phyloP scores from a whole-genome alignment of 2,113 vertebrate genomes.

The Gorsachius goisagi region DNA sequence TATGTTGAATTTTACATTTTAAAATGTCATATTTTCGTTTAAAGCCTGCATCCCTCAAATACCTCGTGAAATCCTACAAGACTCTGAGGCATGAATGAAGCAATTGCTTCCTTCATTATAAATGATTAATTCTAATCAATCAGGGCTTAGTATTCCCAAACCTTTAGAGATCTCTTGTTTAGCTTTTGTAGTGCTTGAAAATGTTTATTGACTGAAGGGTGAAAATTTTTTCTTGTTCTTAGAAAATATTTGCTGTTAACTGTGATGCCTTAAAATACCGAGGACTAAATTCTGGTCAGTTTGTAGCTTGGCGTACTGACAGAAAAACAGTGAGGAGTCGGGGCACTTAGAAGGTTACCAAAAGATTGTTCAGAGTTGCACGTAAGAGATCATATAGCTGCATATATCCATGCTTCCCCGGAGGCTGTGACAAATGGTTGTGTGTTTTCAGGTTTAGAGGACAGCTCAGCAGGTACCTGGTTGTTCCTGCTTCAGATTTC shows the following conservation, averaged over 20 bases:
- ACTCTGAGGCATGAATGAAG: neutral
- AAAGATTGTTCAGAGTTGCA: neutral
- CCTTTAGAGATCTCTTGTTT: neutral
- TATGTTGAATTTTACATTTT: neutral
- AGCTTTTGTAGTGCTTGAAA: neutral
- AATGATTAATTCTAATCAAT: slow-evolving; percentile 7
- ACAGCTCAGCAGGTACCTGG: neutral
- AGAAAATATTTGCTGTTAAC: neutral
- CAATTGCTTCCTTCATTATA: neutral
- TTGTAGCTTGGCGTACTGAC: neutral
- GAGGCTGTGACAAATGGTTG: neutral
- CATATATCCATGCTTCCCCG: neutral
- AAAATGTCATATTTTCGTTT: neutral
- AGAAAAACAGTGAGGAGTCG: neutral
- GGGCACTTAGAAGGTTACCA: neutral
- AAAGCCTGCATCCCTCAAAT: neutral
- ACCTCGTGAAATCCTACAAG: neutral
- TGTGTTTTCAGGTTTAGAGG: neutral
- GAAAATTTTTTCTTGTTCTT: neutral
- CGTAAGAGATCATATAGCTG: neutral
- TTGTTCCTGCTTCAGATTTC: neutral
- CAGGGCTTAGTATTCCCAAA: neutral
- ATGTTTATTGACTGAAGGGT: neutral
- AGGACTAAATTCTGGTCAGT: neutral
- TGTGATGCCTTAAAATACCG: neutral